A percentile compares a stretch with the other conserved stretches of the same genome.
These are phyloP conservation scores for Miichthys miiuy DNA, from an alignment of 2,797 vertebrate genomes.

Conservation along the genomic window DNA sequence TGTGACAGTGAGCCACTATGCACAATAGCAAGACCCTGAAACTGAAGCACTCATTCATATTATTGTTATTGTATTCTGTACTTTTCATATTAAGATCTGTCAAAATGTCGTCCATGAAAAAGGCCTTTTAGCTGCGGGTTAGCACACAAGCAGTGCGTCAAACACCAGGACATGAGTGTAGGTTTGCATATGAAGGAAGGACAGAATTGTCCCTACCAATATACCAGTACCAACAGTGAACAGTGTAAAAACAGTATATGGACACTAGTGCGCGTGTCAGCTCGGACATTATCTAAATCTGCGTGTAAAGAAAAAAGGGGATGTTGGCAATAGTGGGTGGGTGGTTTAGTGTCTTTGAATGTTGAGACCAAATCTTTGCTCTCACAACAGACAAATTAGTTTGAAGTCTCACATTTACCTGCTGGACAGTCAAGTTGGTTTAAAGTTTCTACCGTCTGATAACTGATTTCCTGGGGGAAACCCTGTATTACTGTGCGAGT, in stretches of 20 bases:
- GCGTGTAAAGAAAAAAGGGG: too few species aligned
- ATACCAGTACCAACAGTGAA: too few species aligned
- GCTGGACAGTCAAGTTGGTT: neutral
- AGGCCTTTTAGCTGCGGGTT: neutral
- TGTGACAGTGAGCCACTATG: neutral
- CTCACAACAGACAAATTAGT: neutral
- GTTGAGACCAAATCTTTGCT: too few species aligned
- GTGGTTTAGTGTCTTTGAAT: too few species aligned
- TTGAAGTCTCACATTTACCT: neutral
- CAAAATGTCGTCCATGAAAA: neutral
- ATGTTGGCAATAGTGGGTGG: too few species aligned
- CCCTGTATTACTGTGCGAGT: neutral
- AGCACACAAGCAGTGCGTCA: neutral
- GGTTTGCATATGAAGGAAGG: too few species aligned
- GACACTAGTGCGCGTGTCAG: too few species aligned
- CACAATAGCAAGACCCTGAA: conserved; percentile 1
- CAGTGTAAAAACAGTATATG: too few species aligned
- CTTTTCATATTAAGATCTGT: neutral
- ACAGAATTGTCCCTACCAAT: too few species aligned
- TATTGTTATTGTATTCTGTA: neutral
- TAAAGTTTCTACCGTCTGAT: neutral
- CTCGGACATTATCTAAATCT: too few species aligned
- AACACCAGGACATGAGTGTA: neutral
- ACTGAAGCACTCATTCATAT: neutral
- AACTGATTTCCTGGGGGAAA: neutral